Percentiles rank a stretch among this genome's conserved stretches.
Conservation (phyloP, 2,888 invertebrate species). For the Sturmia bella region DNA sequence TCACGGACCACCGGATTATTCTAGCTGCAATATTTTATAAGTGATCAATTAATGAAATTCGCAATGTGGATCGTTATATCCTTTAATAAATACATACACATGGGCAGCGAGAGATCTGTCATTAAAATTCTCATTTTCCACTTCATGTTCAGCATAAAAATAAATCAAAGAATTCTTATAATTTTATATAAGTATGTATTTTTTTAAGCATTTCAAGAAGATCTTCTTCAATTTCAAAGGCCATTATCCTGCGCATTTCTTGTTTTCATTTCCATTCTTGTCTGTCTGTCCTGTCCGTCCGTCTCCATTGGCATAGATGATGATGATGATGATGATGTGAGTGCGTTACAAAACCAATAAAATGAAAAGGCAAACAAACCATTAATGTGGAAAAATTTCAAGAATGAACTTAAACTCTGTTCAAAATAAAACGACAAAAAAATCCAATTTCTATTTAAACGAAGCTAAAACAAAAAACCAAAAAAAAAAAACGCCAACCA, state of each 20-base stretch:
- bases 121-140: conserved; percentile 13
- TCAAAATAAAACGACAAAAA: conserved; percentile 39
- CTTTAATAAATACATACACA: too few relatives aligned
- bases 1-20: too few relatives aligned
- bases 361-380: conserved; percentile 37
- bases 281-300: conserved; percentile 5
- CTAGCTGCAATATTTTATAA: too few relatives aligned
- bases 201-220: conserved; percentile 43
- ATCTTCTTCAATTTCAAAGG: conserved; percentile 63
- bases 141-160: conserved; percentile 30
- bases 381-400: conserved; percentile 63
- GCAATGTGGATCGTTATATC: too few relatives aligned
- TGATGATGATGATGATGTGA: too few relatives aligned
- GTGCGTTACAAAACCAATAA: conserved; percentile 20
- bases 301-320: conserved; percentile 28
- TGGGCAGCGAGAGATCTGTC: background rate
- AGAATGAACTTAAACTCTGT: conserved; percentile 58
- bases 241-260: conserved; percentile 58
- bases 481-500: conserved; percentile 29
- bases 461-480: conserved; percentile 22
- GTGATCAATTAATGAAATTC: too few relatives aligned
- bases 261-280: conserved; percentile 15
- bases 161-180: conserved; percentile 36
- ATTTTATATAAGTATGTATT: conserved; percentile 32
- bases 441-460: conserved; percentile 63